Percentiles rank a stretch among this genome's conserved stretches.
Evolutionary conservation across 2,888 invertebrate species (phyloP).

Genomic region (Watsonalla cultraria): DNA sequence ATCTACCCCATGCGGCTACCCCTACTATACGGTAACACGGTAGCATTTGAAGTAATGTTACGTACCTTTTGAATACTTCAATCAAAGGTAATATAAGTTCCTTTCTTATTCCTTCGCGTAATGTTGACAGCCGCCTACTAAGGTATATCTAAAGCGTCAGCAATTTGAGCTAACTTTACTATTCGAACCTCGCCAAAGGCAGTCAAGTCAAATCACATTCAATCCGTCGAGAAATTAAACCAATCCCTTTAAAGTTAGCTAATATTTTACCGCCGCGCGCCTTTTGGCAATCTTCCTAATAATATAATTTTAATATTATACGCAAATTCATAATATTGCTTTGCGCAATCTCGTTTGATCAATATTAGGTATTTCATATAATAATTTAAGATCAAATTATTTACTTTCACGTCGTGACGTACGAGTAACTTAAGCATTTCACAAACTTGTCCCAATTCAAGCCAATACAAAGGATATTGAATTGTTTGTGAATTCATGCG

Average conservation of each 20-base stretch:
- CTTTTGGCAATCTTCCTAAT: background rate
- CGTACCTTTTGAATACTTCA: no score
- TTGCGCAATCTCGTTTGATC: slow-evolving; percentile 5
- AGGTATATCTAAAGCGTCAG: no score
- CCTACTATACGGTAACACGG: no score
- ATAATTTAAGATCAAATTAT: slow-evolving; percentile 8
- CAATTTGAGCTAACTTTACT: no score
- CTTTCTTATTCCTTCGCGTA: no score
- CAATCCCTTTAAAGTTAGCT: background rate
- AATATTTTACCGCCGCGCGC: background rate
- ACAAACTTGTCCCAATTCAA: background rate
- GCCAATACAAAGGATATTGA: slow-evolving; percentile 1
- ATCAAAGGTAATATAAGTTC: no score
- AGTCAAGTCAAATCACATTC: background rate
- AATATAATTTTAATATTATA: background rate
- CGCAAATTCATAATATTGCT: no score
- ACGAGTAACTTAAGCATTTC: background rate
- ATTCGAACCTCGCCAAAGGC: background rate
- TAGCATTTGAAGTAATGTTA: no score
- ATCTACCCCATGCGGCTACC: slow-evolving; percentile 18
- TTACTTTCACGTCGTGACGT: background rate
- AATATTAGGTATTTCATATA: slow-evolving; percentile 14
- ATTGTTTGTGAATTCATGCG: slow-evolving; percentile 1
- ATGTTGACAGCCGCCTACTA: no score
- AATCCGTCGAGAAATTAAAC: background rate